A percentile compares a stretch with the other conserved stretches of the same genome.
Conservation (phyloP, 2,113 vertebrate genomes). For the Spermophilus dauricus region DNA sequence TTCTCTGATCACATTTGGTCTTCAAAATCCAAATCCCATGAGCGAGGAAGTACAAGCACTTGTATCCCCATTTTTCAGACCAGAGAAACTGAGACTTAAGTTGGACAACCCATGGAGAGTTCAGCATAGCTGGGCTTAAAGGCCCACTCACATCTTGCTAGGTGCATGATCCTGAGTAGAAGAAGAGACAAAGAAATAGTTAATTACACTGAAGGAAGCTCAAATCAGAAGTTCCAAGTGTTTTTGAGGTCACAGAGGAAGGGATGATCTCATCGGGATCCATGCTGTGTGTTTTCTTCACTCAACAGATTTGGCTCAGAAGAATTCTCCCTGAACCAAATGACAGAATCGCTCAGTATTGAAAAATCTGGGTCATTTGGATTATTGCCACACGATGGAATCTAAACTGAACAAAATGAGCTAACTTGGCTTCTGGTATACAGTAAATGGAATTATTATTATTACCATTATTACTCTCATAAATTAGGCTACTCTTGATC, state of each 20-base stretch:
- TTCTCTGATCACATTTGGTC: neutral
- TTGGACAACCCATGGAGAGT: fast-evolving
- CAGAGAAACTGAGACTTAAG: neutral
- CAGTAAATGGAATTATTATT: neutral
- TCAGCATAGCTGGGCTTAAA: fast-evolving
- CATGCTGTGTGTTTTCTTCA: neutral
- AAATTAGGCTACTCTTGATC: neutral
- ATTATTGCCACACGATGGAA: neutral
- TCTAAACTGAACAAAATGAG: slow-evolving; percentile 33
- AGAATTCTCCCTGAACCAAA: neutral
- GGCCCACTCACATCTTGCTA: neutral
- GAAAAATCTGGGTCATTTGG: slow-evolving; percentile 68
- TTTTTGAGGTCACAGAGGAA: neutral
- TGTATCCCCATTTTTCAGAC: neutral
- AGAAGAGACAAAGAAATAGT: neutral
- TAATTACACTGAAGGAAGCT: neutral
- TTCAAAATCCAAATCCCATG: neutral
- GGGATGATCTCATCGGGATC: neutral
- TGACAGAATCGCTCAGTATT: slow-evolving; percentile 26
- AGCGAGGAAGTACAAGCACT: fast-evolving
- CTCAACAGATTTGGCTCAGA: neutral
- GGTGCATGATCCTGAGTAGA: neutral
- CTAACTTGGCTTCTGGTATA: neutral
- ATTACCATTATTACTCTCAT: neutral
- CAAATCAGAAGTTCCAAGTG: neutral